These are phyloP conservation scores for Agapornis canus DNA, from an alignment of 2,797 vertebrate genomes.

Conservation along the genomic window DNA sequence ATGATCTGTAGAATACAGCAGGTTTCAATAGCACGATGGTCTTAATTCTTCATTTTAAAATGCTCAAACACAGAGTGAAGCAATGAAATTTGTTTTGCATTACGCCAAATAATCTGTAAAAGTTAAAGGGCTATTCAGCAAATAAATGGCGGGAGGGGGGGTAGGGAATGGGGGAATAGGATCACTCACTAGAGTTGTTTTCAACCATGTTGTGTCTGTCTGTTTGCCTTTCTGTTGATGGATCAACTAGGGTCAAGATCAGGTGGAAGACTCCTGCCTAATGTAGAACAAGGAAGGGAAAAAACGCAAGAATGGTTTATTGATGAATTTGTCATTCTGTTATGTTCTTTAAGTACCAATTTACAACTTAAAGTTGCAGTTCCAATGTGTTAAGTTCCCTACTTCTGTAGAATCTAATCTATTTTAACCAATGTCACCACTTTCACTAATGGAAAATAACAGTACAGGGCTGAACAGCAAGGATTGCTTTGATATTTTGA, in stretches of 20 bases:
- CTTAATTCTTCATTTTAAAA: background rate
- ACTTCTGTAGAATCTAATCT: background rate
- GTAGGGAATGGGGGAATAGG: background rate
- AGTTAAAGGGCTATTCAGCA: background rate
- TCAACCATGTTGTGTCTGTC: background rate
- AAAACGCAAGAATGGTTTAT: background rate
- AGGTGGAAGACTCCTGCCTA: background rate
- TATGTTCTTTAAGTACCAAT: background rate
- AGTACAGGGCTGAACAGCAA: background rate
- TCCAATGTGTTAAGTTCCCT: background rate
- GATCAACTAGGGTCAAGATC: background rate
- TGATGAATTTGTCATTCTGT: background rate
- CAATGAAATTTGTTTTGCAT: background rate
- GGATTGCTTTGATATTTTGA: rapidly evolving
- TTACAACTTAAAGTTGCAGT: background rate
- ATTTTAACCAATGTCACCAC: background rate
- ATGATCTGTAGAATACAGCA: background rate
- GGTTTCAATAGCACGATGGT: background rate
- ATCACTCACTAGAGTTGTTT: background rate
- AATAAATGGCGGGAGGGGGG: background rate
- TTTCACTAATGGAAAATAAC: background rate
- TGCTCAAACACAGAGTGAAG: background rate
- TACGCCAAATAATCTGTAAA: background rate
- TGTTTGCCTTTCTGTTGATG: background rate
- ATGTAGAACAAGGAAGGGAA: background rate